A percentile compares a stretch with the other conserved stretches of the same genome.
These are phyloP conservation scores for Microcebus tavaratra DNA, from an alignment of 2,113 vertebrate species.

Conservation along the genomic window DNA sequence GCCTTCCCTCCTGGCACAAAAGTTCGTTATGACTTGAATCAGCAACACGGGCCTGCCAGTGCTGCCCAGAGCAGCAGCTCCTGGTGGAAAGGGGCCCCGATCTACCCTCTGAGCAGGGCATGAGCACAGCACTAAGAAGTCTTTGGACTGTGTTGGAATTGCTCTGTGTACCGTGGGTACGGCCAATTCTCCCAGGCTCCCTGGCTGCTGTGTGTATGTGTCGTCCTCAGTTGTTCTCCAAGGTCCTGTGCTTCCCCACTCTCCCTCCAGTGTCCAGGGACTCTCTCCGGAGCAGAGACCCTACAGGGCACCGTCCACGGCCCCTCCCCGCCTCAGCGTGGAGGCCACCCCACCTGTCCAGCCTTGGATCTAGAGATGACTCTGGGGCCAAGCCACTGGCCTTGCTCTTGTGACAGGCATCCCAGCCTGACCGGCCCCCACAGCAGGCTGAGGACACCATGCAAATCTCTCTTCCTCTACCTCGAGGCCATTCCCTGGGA, in stretches of 20 bases:
- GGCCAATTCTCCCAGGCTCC: accelerated
- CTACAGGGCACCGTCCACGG: not conserved
- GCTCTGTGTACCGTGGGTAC: not conserved
- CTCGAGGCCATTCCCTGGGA: not conserved
- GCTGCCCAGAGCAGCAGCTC: not conserved
- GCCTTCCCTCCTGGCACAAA: not conserved
- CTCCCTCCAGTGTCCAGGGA: not conserved
- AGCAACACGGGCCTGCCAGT: not conserved
- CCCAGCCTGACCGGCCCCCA: not conserved
- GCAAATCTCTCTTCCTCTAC: not conserved
- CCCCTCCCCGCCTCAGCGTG: not conserved
- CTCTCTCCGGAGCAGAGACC: not conserved
- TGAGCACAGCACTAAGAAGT: not conserved
- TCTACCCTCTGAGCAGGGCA: not conserved
- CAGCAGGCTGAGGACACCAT: not conserved
- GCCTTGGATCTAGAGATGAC: not conserved
- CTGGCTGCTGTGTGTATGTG: not conserved
- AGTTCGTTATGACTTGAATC: not conserved
- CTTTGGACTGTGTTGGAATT: not conserved
- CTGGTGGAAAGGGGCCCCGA: not conserved
- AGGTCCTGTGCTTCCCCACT: not conserved
- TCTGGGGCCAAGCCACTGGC: not conserved
- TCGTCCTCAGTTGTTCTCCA: not conserved
- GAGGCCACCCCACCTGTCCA: not conserved
- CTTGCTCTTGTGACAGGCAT: not conserved